Percentiles rank a stretch among this genome's conserved stretches.
Conservation (phyloP, 2,888 invertebrate species). For the Meiosimyza platycephala region DNA sequence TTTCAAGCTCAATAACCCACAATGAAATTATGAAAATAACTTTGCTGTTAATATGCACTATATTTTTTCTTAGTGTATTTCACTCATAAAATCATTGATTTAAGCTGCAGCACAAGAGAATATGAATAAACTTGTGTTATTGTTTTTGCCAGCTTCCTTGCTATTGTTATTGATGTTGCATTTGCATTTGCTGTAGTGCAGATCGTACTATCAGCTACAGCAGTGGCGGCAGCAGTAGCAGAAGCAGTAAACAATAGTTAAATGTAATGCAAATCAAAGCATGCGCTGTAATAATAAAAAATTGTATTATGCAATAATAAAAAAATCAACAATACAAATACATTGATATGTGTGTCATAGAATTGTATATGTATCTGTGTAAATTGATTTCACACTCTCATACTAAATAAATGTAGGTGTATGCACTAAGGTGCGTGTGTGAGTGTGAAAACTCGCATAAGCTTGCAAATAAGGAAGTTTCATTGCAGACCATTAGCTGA, state of each 20-base stretch:
- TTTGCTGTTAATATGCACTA: no score
- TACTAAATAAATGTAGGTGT: background rate
- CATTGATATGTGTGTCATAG: background rate
- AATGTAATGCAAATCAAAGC: slow-evolving; percentile 7
- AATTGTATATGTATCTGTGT: background rate
- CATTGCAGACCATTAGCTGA: background rate
- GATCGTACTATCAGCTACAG: background rate
- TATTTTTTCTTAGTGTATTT: no score
- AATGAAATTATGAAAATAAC: no score
- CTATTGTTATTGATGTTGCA: slow-evolving; percentile 39
- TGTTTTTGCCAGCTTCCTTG: slow-evolving; percentile 49
- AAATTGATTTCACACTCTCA: background rate
- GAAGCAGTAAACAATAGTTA: background rate
- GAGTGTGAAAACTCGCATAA: background rate
- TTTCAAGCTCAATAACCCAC: no score
- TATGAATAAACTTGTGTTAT: slow-evolving; percentile 47
- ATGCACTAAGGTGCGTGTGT: background rate
- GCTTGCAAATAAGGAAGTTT: slow-evolving; percentile 31
- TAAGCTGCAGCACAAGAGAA: background rate
- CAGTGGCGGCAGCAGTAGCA: background rate
- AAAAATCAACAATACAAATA: slow-evolving; percentile 4
- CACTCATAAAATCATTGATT: no score
- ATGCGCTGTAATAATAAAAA: background rate
- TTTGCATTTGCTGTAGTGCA: slow-evolving; percentile 47
- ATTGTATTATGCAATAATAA: slow-evolving; percentile 18